These are phyloP conservation scores for Antrozous pallidus DNA, from an alignment of 2,797 vertebrate genomes.

Conservation along the genomic window DNA sequence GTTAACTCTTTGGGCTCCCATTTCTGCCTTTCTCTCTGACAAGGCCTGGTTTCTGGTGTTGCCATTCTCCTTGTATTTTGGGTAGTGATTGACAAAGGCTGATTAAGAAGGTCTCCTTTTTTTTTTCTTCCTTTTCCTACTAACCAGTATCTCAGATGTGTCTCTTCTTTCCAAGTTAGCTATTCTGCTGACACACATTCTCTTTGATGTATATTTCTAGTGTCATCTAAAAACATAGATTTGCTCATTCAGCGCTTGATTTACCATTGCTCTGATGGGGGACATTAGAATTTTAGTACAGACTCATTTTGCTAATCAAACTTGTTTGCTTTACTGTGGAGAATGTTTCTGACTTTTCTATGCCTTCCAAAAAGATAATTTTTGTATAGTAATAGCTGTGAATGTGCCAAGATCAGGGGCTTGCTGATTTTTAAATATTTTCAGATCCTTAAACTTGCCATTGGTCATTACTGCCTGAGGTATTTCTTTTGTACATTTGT, in stretches of 20 bases:
- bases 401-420: conserved; percentile 12
- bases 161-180: neutral
- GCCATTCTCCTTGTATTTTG: conserved; percentile 38
- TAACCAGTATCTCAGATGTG: neutral
- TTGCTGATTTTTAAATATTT: conserved; percentile 28
- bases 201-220: neutral
- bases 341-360: conserved; percentile 8
- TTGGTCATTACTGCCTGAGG: neutral
- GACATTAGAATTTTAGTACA: conserved; percentile 37
- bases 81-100: conserved; percentile 55
- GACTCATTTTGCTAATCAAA: conserved; percentile 41
- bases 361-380: conserved; percentile 20
- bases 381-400: neutral
- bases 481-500: conserved; percentile 42
- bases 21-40: conserved; percentile 62
- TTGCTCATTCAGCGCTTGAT: conserved; percentile 28
- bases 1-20: conserved; percentile 74
- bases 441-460: neutral
- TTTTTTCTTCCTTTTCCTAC: neutral
- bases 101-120: conserved; percentile 63
- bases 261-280: conserved; percentile 20
- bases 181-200: neutral
- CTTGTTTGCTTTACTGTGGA: conserved; percentile 26
- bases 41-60: conserved; percentile 65
- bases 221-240: neutral